Percentiles rank a stretch among this genome's conserved stretches.
Conservation (phyloP, 2,888 invertebrate genomes). For the Caenorhabditis parvicauda region DNA sequence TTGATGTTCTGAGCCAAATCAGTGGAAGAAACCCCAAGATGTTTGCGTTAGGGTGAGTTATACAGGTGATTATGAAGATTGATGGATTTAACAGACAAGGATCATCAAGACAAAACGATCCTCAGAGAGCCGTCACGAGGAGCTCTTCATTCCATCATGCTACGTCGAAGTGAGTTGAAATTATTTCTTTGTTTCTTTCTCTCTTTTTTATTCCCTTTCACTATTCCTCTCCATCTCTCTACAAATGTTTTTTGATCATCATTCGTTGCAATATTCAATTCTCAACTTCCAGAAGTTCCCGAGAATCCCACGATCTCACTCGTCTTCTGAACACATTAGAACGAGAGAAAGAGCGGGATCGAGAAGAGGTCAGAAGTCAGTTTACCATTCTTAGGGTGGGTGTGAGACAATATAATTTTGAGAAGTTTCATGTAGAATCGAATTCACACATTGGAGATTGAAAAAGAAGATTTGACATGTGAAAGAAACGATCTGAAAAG, state of each 20-base stretch:
- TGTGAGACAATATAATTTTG: background rate
- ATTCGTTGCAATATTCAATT: no score
- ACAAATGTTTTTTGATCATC: background rate
- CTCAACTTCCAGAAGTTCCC: conserved; percentile 21
- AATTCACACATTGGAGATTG: conserved; percentile 22
- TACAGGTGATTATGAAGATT: no score
- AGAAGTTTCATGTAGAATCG: conserved; percentile 10
- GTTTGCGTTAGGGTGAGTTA: no score
- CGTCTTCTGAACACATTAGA: conserved; percentile 34
- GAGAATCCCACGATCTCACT: conserved; percentile 35
- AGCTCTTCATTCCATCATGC: conserved; percentile 20
- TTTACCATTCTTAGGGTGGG: conserved; percentile 38
- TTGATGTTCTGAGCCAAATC: conserved; percentile 29
- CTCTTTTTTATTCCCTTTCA: no score
- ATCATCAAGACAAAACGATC: background rate
- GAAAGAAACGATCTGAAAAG: conserved; percentile 16
- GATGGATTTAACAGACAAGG: no score
- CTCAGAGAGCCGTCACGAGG: conserved; percentile 9
- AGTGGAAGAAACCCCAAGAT: conserved; percentile 14
- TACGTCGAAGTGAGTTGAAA: conserved; percentile 17
- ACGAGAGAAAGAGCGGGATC: conserved; percentile 34
- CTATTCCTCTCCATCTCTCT: no score
- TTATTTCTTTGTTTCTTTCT: no score
- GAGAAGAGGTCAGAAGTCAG: conserved; percentile 37
- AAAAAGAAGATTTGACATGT: conserved; percentile 10